Percentiles rank a stretch among this genome's conserved stretches.
Evolutionary conservation across 53 echinoderm and acorn worm species (phyloP).

Genomic region (Temnopleurus reevesii): DNA sequence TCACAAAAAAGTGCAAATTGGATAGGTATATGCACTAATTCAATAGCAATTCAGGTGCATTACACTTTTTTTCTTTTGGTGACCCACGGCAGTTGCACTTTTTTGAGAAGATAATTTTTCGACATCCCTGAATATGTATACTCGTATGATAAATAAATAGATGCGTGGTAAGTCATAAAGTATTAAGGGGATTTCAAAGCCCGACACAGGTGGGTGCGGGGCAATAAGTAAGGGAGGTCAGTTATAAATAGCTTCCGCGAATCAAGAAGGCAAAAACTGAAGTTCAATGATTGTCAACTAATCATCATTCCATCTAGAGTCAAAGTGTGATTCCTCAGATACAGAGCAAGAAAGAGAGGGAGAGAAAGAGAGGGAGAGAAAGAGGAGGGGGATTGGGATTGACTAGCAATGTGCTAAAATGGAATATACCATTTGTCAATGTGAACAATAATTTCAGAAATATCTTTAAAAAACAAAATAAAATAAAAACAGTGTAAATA

Average conservation of each 20-base stretch:
- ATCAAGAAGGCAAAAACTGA: neutral
- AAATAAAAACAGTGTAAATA: too few relatives aligned
- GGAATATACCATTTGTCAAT: too few relatives aligned
- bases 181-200: conserved; percentile 11
- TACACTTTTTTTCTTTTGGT: conserved; percentile 46
- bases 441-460: too few relatives aligned
- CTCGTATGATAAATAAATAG: conserved; percentile 53
- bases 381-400: neutral
- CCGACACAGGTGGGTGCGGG: neutral
- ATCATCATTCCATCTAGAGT: neutral
- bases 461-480: too few relatives aligned
- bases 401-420: too few relatives aligned
- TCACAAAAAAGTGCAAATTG: conserved; percentile 44
- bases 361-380: neutral
- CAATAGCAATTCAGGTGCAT: conserved; percentile 9
- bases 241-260: neutral
- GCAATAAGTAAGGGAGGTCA: neutral
- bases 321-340: neutral
- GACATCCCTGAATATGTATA: neutral
- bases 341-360: neutral
- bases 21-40: conserved; percentile 53
- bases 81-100: conserved; percentile 43
- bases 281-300: neutral
- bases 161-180: conserved; percentile 44
- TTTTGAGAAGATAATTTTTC: conserved; percentile 8